Base-by-base conservation (phyloP, 2,113 vertebrate genomes). In the Takifugu bimaculatus region DNA sequence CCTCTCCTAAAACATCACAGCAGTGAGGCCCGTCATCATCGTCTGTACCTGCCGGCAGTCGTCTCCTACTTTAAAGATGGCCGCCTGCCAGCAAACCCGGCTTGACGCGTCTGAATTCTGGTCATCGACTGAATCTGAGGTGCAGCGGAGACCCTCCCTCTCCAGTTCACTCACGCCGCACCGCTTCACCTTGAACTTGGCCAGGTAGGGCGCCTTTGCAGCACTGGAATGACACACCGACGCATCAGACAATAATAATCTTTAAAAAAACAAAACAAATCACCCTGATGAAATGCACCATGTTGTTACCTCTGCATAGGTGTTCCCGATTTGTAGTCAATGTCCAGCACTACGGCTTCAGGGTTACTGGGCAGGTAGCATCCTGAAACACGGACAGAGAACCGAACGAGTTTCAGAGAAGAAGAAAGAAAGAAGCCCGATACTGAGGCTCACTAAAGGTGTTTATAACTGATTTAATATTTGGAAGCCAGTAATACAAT, bases 61-160 rank as follows among this genome's bases (percentile, higher is more conserved):
- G 3, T 99, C 97, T 3, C 97, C 97, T 75, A 99, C 97, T 96
- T 99, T 99, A 75, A 99, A 99, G 91, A 99, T 99, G 53, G 97
- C 97, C 0, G 97, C 96, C 82, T 97, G 97, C 97, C 97, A 99
- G 81, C 92, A 95, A 51, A 94, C 79, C 69, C 93, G 88, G 68
- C 88, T 87, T 6, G 85, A 83, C 0, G 89, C 90, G 0, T 92
- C 91, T 3, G 90, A 78, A 58, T 91, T 92, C 20, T 92, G 86
- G 6, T 89, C 79, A 0, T 82, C 85, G 42, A 96, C 94, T 0
- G 92, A 92, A 75, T 95, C 93, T 0, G 93, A 90, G 26, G 86
- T 86, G 63, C 93, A 96, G 25, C 94, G 93, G 54, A 99, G 88
- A 35, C 97, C 96, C 92, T 99, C 96, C 79, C 93, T 94, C 81